Evolutionary conservation across 2,797 vertebrate species (phyloP).

Genomic region (Apodemus agrarius): DNA sequence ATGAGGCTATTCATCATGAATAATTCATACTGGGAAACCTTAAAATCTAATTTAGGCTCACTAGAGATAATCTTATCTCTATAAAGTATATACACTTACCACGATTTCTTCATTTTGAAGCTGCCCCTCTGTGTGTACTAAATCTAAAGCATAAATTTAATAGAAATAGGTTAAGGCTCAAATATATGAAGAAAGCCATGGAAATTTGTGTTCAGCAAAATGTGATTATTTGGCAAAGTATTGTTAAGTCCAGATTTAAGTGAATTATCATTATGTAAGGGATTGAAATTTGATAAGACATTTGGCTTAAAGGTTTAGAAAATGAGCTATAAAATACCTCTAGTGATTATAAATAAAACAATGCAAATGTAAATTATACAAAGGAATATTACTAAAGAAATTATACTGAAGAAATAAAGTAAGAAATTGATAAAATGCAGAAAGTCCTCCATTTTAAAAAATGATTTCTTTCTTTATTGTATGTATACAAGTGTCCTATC

Average conservation of each 20-base stretch:
- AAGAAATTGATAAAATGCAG: slow-evolving; percentile 17
- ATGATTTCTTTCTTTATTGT: background rate
- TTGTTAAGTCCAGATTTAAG: slow-evolving; percentile 44
- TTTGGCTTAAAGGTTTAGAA: slow-evolving; percentile 17
- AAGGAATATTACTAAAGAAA: slow-evolving; percentile 42
- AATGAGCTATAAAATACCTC: slow-evolving; percentile 39
- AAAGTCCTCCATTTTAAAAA: background rate
- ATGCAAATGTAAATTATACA: slow-evolving; percentile 24
- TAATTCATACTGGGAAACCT: slow-evolving; percentile 27
- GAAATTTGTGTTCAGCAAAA: slow-evolving; percentile 58
- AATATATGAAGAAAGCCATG: slow-evolving; percentile 20
- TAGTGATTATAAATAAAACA: slow-evolving; percentile 38
- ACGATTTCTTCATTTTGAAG: slow-evolving; percentile 93
- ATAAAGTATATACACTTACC: slow-evolving; percentile 88
- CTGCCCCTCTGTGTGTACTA: slow-evolving; percentile 91
- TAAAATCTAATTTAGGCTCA: slow-evolving; percentile 46
- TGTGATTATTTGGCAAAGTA: slow-evolving; percentile 24
- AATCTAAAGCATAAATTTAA: slow-evolving; percentile 88
- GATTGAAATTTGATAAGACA: slow-evolving; percentile 58
- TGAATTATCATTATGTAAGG: background rate
- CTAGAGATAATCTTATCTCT: slow-evolving; percentile 27
- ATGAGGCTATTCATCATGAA: background rate
- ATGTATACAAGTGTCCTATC: background rate
- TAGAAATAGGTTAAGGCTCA: slow-evolving; percentile 65
- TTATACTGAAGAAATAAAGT: slow-evolving; percentile 42